Conservation (phyloP, 1,140 invertebrate genomes). For the Drosophila arizonae region DNA sequence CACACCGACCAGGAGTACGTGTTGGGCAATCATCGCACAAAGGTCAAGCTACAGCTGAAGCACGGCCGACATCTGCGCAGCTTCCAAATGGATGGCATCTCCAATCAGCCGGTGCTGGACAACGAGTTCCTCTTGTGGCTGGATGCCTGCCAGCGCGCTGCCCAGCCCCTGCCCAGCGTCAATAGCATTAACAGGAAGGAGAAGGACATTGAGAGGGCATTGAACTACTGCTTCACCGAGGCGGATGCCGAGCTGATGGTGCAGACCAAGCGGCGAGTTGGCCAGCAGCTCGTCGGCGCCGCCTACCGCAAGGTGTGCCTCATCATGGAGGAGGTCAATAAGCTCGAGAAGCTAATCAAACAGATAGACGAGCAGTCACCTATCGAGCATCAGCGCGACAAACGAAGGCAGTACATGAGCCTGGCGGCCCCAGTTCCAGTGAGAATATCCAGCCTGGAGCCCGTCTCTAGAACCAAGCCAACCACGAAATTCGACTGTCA, state of each 20-base stretch:
- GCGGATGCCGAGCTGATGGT: slow-evolving; percentile 41
- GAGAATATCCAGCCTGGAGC: background rate
- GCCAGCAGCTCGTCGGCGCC: slow-evolving; percentile 1
- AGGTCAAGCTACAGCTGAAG: slow-evolving; percentile 12
- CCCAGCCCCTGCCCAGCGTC: slow-evolving; percentile 8
- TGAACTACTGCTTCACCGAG: slow-evolving; percentile 36
- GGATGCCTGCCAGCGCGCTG: slow-evolving; percentile 8
- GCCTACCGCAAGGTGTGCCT: slow-evolving; percentile 39
- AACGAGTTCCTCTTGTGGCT: slow-evolving; percentile 39
- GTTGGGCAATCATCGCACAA: slow-evolving; percentile 24
- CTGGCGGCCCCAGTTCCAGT: no score
- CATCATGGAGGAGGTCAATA: slow-evolving; percentile 26
- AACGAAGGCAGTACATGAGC: slow-evolving; percentile 3
- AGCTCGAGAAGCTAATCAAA: slow-evolving; percentile 39
- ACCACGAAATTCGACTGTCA: slow-evolving; percentile 20
- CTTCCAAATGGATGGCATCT: slow-evolving; percentile 35
- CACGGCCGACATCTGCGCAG: background rate
- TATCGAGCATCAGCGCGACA: background rate
- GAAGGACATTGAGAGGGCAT: slow-evolving; percentile 29
- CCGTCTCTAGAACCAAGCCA: background rate
- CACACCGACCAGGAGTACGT: slow-evolving; percentile 1
- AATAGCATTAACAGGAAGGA: slow-evolving; percentile 21
- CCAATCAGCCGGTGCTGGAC: slow-evolving; percentile 26
- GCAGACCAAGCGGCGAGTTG: slow-evolving; percentile 18
- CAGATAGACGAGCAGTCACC: slow-evolving; percentile 29